Conservation (phyloP, 2,797 vertebrate species). For the Columba guinea region DNA sequence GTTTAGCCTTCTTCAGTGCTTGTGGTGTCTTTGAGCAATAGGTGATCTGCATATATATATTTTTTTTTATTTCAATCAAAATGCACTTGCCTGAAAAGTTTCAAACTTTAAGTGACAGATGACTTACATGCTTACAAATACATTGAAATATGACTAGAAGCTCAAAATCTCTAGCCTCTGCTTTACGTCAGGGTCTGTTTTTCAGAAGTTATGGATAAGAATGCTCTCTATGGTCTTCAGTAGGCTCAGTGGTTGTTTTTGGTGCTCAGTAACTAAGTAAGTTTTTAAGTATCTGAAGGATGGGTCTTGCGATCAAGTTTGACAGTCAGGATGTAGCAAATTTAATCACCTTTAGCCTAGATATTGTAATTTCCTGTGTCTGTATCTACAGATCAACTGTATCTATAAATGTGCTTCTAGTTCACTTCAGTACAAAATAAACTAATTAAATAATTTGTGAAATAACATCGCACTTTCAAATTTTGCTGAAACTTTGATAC, state of each 20-base stretch:
- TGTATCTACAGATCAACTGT: neutral
- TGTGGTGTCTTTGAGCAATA: neutral
- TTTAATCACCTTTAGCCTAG: neutral
- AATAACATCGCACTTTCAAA: neutral
- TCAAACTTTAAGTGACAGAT: neutral
- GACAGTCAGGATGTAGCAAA: neutral
- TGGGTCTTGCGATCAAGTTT: neutral
- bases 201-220: neutral
- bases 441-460: neutral
- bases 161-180: neutral
- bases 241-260: neutral
- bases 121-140: neutral
- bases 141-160: neutral
- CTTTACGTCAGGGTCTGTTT: neutral
- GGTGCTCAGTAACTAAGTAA: neutral
- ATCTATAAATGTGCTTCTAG: neutral
- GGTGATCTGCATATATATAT: neutral
- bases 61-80: neutral
- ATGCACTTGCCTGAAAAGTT: neutral
- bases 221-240: fast-evolving
- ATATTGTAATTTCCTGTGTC: neutral
- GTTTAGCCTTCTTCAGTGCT: neutral
- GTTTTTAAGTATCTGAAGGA: neutral
- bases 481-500: neutral
- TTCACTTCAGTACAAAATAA: neutral